Evolutionary conservation across 1,140 invertebrate species (phyloP).

Genomic region (Heliconius eleuchia): DNA sequence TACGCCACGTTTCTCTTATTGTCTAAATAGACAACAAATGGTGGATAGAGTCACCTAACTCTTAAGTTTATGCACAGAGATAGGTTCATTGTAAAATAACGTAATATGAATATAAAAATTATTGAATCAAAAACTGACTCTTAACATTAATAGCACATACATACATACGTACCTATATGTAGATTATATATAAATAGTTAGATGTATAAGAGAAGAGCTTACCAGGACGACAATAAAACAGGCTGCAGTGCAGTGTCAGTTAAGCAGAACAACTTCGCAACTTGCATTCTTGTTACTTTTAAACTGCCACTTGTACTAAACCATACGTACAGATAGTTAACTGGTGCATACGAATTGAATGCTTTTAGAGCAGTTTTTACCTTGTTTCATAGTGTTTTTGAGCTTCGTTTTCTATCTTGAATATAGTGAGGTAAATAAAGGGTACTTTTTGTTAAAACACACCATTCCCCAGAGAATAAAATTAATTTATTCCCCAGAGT

Average conservation of each 20-base stretch:
- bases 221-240: not conserved
- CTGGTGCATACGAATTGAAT: not conserved
- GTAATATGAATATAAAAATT: too few species aligned
- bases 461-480: too few species aligned
- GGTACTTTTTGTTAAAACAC: too few species aligned
- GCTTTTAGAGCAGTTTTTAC: not conserved
- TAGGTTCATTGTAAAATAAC: too few species aligned
- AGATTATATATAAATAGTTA: not conserved
- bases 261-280: constrained; percentile 1
- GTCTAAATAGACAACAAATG: too few species aligned
- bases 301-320: not conserved
- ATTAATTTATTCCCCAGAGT: not conserved
- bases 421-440: too few species aligned
- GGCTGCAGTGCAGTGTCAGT: not conserved
- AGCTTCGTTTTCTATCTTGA: too few species aligned
- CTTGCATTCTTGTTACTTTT: constrained; percentile 12
- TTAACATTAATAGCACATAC: not conserved
- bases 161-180: not conserved
- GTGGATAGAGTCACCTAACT: too few species aligned
- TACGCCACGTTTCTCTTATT: too few species aligned
- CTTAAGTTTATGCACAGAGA: too few species aligned
- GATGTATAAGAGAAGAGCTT: not conserved
- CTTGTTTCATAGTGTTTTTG: not conserved
- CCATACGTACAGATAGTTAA: not conserved
- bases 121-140: too few species aligned